These are phyloP conservation scores for Herpetotheres cachinnans DNA, from an alignment of 2,113 vertebrate genomes.

Conservation along the genomic window DNA sequence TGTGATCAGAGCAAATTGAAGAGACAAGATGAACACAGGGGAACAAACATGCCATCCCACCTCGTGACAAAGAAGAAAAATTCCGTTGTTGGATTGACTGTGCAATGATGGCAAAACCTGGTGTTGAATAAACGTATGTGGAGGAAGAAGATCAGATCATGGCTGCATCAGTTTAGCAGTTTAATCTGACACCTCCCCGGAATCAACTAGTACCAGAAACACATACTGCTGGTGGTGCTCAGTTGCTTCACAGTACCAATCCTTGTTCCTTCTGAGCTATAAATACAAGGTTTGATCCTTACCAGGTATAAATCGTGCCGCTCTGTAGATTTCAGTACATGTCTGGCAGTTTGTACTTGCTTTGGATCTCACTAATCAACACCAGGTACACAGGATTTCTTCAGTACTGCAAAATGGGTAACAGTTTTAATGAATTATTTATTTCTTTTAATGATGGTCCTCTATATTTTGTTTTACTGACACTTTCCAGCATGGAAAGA, in stretches of 20 bases:
- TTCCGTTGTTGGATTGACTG: neutral
- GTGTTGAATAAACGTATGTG: neutral
- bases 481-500: neutral
- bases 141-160: neutral
- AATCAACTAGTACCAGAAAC: neutral
- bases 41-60: neutral
- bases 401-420: neutral
- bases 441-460: neutral
- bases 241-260: neutral
- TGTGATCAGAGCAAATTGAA: neutral
- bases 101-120: neutral
- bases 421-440: neutral
- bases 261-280: neutral
- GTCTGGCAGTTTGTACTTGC: neutral
- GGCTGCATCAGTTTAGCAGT: neutral
- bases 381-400: neutral
- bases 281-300: neutral
- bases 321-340: neutral
- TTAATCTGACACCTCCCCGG: neutral
- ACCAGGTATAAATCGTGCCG: neutral
- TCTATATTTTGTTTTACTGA: neutral
- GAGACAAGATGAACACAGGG: neutral
- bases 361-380: neutral
- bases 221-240: neutral
- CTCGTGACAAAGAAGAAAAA: neutral